Evolutionary conservation across 2,113 vertebrate genomes (phyloP).

Genomic region (Brachypteracias leptosomus): DNA sequence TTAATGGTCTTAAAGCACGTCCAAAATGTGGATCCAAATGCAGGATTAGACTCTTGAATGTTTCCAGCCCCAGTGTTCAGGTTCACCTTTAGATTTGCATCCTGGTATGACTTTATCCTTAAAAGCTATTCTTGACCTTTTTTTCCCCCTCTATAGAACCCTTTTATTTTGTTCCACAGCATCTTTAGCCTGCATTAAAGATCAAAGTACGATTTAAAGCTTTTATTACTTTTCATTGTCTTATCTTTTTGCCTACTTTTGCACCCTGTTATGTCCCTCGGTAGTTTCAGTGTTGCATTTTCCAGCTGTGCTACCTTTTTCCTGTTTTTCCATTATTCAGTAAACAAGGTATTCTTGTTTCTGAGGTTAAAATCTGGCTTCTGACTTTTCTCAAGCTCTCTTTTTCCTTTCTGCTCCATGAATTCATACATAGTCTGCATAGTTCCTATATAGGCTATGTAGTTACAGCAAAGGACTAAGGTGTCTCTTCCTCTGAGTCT

Average conservation of each 20-base stretch:
- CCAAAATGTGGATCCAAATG: neutral
- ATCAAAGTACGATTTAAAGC: conserved; percentile 61
- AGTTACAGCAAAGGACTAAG: neutral
- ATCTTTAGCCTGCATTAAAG: conserved; percentile 32
- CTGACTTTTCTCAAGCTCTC: neutral
- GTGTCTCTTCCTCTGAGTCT: neutral
- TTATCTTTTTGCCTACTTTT: conserved; percentile 35
- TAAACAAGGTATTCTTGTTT: neutral
- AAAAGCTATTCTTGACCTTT: conserved; percentile 10
- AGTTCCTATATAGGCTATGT: neutral
- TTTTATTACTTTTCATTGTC: conserved; percentile 46
- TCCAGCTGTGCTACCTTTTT: neutral
- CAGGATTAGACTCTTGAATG: neutral
- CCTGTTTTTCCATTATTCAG: neutral
- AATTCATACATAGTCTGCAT: neutral
- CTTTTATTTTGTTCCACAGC: conserved; percentile 54
- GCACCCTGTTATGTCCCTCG: neutral
- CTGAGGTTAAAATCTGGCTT: neutral
- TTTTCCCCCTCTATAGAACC: neutral
- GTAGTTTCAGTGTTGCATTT: neutral
- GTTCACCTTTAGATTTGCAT: conserved; percentile 6
- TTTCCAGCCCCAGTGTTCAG: neutral
- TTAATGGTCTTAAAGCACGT: neutral
- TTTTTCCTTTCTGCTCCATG: neutral
- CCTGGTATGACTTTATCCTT: neutral